Evolutionary conservation across 2,888 invertebrate genomes (phyloP), one percentile per base, ranked within the genome.

Genomic region (Andrena chrysosceles): DNA sequence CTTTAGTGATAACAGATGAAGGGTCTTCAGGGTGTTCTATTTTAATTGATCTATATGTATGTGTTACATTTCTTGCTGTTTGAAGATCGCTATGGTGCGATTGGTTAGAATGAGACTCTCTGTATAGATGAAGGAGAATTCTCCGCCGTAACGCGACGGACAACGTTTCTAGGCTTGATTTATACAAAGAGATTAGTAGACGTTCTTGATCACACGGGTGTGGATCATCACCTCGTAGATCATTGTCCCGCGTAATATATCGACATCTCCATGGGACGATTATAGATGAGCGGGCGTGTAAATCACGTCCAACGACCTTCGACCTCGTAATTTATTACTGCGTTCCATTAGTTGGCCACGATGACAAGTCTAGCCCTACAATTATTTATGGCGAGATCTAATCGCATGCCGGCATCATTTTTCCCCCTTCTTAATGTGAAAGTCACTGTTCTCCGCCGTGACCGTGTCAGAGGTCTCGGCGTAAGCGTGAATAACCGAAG

Each of bases 321-420:
- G 49, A 60, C 75, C 69, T 35, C 48, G 75, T 86, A 83, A 86
- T 76, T 86, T 86, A 86, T 73, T 62, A 66, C 78, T 23, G 49
- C 59, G 82, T 62, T 68, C 85, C 59, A 70, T 78, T 83, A 73
- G 67, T 62, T 33, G 42, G 75, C 59, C 79, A 67, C 78, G 75
- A 76, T 82, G 85, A 85, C 86, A 83, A 86, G 72, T 83, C 78
- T 31, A 48, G 83, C 69, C 56, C 66, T 49, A 23, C 49, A 59
- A 78, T 83, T 83, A 86, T 86, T 86, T 85, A 86, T 83, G 35
- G 74, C 31, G n/a, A 54, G 77, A 86, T 79, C 52, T 62, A 54
- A 80, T 81, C 81, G 60, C 20, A 16, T 20, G 2, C 5, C 31
- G 10, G 10, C 20, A 10, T 49, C 54, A 71, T 72, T 76, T 85